Percentiles rank a stretch among this genome's conserved stretches.
Evolutionary conservation across 2,113 vertebrate species (phyloP).

Genomic region (Castor canadensis): DNA sequence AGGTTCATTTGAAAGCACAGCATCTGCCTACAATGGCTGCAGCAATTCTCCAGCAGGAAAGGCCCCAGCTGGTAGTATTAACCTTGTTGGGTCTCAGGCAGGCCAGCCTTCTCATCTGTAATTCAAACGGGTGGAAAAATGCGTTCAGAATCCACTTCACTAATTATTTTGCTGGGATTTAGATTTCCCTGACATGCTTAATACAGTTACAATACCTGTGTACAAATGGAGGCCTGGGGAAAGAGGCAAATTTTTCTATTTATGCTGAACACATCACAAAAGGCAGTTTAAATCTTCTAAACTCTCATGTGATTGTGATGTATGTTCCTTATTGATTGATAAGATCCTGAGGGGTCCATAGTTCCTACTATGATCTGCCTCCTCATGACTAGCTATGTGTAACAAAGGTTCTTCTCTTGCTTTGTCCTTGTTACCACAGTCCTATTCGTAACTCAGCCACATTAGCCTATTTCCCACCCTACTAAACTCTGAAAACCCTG

Average conservation of each 20-base stretch:
- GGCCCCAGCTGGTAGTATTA: slow-evolving; percentile 43
- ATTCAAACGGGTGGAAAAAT: slow-evolving; percentile 37
- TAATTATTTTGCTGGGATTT: slow-evolving; percentile 47
- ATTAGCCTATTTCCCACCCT: not conserved
- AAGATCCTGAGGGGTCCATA: not conserved
- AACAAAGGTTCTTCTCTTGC: not conserved
- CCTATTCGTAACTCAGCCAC: not conserved
- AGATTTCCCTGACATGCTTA: slow-evolving; percentile 54
- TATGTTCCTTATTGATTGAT: not conserved
- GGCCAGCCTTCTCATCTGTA: slow-evolving; percentile 30
- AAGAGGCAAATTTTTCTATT: not conserved
- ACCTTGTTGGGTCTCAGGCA: not conserved
- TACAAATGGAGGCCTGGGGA: slow-evolving; percentile 36
- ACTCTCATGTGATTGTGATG: not conserved
- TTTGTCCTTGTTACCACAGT: not conserved
- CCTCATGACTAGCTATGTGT: not conserved
- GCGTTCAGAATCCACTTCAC: slow-evolving; percentile 47
- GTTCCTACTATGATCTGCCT: not conserved
- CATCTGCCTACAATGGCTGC: slow-evolving; percentile 41
- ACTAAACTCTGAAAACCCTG: not conserved
- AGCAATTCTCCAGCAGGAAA: slow-evolving; percentile 26
- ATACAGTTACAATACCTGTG: slow-evolving; percentile 16
- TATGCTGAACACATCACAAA: not conserved
- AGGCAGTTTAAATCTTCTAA: not conserved
- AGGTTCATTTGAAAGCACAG: slow-evolving; percentile 44